A percentile compares a stretch with the other conserved stretches of the same genome.
phyloP scores from a whole-genome alignment of 2,888 invertebrate genomes.

The Drosophila maculinotata region DNA sequence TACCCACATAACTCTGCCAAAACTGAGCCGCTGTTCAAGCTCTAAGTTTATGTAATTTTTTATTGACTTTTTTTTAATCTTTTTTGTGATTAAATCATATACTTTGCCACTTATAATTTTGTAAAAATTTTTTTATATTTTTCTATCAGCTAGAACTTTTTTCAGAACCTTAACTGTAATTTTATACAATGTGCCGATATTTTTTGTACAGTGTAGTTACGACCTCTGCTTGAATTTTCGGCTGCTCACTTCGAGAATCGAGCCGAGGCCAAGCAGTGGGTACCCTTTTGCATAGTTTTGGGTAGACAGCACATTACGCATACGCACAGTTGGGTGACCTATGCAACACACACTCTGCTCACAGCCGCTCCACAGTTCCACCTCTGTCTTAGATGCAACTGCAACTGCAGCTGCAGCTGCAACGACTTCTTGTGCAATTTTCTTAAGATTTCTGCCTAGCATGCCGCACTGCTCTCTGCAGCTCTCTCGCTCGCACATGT shows the following conservation, averaged over 20 bases:
- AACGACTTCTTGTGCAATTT: constrained; percentile 73
- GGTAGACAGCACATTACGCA: constrained; percentile 66
- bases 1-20: no score
- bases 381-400: constrained; percentile 13
- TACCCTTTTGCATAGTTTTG: constrained; percentile 74
- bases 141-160: no score
- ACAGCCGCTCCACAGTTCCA: no score
- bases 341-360: constrained; percentile 10
- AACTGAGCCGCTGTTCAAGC: no score
- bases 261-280: constrained; percentile 13
- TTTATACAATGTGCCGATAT: not conserved
- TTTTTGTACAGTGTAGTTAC: constrained; percentile 22
- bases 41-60: no score
- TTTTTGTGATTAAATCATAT: no score
- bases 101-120: no score
- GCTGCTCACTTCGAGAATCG: constrained; percentile 38
- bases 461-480: constrained; percentile 46
- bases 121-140: no score
- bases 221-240: constrained; percentile 48
- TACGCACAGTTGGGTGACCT: constrained; percentile 57
- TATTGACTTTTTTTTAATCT: no score
- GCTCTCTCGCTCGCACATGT: constrained; percentile 57
- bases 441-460: constrained; percentile 65
- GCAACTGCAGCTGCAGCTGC: constrained; percentile 50
- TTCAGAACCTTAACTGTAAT: no score